Conservation (phyloP, 2,113 vertebrate species). For the Tupaia tana region DNA sequence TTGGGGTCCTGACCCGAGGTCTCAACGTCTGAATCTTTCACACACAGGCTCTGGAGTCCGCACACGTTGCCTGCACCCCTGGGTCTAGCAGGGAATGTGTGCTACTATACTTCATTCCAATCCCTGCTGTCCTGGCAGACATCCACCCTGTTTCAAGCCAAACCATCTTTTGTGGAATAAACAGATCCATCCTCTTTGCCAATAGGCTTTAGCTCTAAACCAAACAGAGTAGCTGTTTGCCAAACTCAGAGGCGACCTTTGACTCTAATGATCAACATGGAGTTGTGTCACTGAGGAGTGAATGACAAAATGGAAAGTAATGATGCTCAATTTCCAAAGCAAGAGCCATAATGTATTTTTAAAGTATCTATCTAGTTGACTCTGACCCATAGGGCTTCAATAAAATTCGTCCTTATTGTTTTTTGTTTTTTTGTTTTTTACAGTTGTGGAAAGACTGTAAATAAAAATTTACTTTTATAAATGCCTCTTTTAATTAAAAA, state of each 20-base stretch:
- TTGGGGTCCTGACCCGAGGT: not conserved
- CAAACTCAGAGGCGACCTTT: conserved; percentile 75
- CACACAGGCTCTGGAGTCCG: not conserved
- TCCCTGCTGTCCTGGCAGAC: conserved; percentile 60
- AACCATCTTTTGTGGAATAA: conserved; percentile 79
- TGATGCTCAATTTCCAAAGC: conserved; percentile 52
- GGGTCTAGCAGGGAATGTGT: not conserved
- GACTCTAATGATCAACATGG: conserved; percentile 77
- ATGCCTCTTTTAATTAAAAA: conserved; percentile 25
- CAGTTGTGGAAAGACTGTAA: conserved; percentile 9
- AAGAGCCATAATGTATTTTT: not conserved
- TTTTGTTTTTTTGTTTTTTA: no score
- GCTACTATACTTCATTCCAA: not conserved
- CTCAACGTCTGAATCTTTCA: not conserved
- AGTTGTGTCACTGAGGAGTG: conserved; percentile 66
- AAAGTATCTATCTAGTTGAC: conserved; percentile 39
- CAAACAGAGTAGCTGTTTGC: conserved; percentile 83
- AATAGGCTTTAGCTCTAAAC: conserved; percentile 81
- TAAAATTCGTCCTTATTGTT: conserved; percentile 25
- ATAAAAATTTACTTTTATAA: conserved; percentile 52
- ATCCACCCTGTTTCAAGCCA: conserved; percentile 68
- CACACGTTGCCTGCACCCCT: not conserved
- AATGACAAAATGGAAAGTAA: conserved; percentile 73
- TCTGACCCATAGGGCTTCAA: not conserved
- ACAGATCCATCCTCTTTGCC: conserved; percentile 76